phyloP scores from a whole-genome alignment of 1,140 invertebrate species.

The Dryas iulia region DNA sequence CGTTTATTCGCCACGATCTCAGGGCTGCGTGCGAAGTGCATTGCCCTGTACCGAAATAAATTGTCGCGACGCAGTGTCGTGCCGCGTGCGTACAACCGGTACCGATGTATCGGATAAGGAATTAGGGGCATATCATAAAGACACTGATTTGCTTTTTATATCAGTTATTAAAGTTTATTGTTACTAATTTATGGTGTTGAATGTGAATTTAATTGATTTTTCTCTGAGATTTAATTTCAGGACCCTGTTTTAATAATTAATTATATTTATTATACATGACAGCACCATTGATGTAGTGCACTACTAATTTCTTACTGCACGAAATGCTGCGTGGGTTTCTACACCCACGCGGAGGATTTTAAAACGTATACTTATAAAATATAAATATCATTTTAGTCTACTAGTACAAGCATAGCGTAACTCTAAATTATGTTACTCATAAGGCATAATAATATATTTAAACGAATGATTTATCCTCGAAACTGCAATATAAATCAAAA shows the following conservation, averaged over 20 bases:
- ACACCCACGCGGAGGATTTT: too few relatives aligned
- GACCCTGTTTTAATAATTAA: background rate
- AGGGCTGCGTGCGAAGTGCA: constrained; percentile 75
- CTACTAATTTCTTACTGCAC: background rate
- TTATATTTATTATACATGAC: background rate
- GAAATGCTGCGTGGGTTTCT: too few relatives aligned
- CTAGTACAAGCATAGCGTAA: background rate
- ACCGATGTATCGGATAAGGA: constrained; percentile 46
- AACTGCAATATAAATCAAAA: background rate
- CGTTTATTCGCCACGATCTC: constrained; percentile 52
- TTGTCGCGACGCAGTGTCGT: constrained; percentile 63
- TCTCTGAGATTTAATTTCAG: background rate
- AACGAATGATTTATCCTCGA: background rate
- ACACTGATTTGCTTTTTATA: background rate
- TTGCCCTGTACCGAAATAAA: constrained; percentile 77
- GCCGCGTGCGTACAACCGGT: constrained; percentile 57
- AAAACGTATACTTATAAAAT: too few relatives aligned
- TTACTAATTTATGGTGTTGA: background rate
- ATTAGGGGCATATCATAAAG: constrained; percentile 37
- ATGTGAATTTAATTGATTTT: background rate
- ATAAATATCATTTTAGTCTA: background rate
- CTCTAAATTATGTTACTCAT: too few relatives aligned
- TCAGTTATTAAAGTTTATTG: background rate
- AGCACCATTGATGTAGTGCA: background rate
- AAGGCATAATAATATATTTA: background rate